A percentile compares a stretch with the other conserved stretches of the same genome.
Evolutionary conservation across 2,113 vertebrate genomes (phyloP).

Genomic region (Albula goreensis): DNA sequence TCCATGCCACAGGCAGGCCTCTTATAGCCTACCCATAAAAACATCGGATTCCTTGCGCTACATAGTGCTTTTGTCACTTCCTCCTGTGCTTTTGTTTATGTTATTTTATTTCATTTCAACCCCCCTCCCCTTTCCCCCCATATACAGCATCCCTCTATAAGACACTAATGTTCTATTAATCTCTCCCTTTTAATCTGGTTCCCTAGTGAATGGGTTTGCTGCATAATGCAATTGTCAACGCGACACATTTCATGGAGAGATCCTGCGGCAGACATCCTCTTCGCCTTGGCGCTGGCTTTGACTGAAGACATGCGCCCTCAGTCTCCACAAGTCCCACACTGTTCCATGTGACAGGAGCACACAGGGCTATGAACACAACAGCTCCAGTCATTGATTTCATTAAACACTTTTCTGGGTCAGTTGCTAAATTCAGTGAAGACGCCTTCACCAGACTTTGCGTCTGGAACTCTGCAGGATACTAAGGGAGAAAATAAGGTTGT

Average conservation of each 20-base stretch:
- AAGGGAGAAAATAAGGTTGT: not conserved
- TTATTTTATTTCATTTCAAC: not conserved
- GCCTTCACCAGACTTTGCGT: not conserved
- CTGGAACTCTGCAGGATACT: not conserved
- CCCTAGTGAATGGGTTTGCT: slow-evolving; percentile 34
- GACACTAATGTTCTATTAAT: slow-evolving; percentile 59
- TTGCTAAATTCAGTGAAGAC: not conserved
- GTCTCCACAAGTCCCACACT: not conserved
- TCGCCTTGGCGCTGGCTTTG: not conserved
- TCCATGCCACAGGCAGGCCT: not conserved
- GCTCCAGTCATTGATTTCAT: not conserved
- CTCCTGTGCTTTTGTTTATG: slow-evolving; percentile 17
- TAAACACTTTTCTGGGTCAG: not conserved
- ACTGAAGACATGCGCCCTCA: not conserved
- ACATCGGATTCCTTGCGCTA: not conserved
- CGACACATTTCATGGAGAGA: slow-evolving; percentile 36
- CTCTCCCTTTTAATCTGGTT: slow-evolving; percentile 40
- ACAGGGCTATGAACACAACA: not conserved
- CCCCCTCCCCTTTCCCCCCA: slow-evolving; percentile 41
- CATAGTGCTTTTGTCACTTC: slow-evolving; percentile 26
- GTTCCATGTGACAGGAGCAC: not conserved
- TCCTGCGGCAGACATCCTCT: not conserved
- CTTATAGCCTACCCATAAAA: slow-evolving; percentile 1
- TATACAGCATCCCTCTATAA: slow-evolving; percentile 45
- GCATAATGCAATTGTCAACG: slow-evolving; percentile 49